Evolutionary conservation across 2,888 invertebrate species (phyloP).

Genomic region (Sicus ferrugineus): DNA sequence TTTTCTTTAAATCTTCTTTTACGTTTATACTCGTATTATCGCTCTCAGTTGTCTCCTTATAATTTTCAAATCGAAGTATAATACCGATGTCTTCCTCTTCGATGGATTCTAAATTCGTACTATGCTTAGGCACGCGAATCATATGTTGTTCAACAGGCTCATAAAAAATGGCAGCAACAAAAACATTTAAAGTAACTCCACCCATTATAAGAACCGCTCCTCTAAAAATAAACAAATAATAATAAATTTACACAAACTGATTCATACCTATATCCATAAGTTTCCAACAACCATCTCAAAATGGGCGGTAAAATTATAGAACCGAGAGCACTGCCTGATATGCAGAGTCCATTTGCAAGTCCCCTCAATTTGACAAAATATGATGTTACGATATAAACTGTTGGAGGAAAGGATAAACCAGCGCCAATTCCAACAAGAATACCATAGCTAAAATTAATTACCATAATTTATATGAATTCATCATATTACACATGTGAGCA

Average conservation of each 20-base stretch:
- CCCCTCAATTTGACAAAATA: constrained; percentile 83
- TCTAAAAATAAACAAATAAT: constrained; percentile 64
- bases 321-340: constrained; percentile 87
- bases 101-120: constrained; percentile 57
- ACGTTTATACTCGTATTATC: constrained; percentile 15
- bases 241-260: constrained; percentile 10
- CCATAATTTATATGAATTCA: neutral
- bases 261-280: constrained; percentile 73
- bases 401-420: constrained; percentile 86
- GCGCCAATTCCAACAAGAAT: constrained; percentile 84
- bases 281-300: constrained; percentile 73
- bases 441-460: constrained; percentile 71
- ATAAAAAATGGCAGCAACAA: constrained; percentile 84
- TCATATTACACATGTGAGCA: constrained; percentile 9
- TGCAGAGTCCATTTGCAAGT: constrained; percentile 86
- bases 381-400: constrained; percentile 88
- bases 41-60: constrained; percentile 46
- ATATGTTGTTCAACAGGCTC: constrained; percentile 85
- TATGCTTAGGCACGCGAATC: constrained; percentile 69
- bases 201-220: constrained; percentile 84
- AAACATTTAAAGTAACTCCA: constrained; percentile 82
- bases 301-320: constrained; percentile 85
- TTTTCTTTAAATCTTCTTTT: constrained; percentile 31
- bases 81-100: constrained; percentile 63
- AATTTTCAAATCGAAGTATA: constrained; percentile 61